phyloP scores from a whole-genome alignment of 1,140 invertebrate genomes.

The Mycetomoellerius zeteki region DNA sequence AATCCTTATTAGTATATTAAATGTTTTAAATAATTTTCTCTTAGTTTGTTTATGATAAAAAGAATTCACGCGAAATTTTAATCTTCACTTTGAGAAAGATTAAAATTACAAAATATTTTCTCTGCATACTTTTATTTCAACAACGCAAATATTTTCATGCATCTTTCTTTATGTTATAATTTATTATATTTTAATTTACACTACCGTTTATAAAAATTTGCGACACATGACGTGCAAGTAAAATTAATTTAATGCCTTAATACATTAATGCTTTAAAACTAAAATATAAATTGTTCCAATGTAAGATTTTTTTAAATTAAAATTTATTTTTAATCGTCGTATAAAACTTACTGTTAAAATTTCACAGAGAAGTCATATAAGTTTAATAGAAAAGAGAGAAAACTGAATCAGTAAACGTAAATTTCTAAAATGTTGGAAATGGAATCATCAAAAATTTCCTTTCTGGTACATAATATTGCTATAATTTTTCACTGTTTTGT shows the following conservation, averaged over 20 bases:
- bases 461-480: neutral
- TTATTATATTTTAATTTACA: conserved; percentile 24
- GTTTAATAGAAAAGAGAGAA: neutral
- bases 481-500: neutral
- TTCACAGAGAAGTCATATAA: neutral
- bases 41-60: neutral
- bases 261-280: neutral
- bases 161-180: neutral
- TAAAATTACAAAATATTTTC: neutral
- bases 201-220: neutral
- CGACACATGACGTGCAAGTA: neutral
- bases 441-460: neutral
- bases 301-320: neutral
- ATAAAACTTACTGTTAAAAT: neutral
- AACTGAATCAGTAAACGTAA: neutral
- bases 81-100: neutral
- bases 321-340: neutral
- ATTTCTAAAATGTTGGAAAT: neutral
- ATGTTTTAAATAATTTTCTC: neutral
- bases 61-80: neutral
- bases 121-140: neutral
- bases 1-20: neutral
- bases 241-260: neutral
- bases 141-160: neutral
- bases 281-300: neutral